These are phyloP conservation scores for Blastobasis lacticolella DNA, from an alignment of 2,888 invertebrate species.

Conservation along the genomic window DNA sequence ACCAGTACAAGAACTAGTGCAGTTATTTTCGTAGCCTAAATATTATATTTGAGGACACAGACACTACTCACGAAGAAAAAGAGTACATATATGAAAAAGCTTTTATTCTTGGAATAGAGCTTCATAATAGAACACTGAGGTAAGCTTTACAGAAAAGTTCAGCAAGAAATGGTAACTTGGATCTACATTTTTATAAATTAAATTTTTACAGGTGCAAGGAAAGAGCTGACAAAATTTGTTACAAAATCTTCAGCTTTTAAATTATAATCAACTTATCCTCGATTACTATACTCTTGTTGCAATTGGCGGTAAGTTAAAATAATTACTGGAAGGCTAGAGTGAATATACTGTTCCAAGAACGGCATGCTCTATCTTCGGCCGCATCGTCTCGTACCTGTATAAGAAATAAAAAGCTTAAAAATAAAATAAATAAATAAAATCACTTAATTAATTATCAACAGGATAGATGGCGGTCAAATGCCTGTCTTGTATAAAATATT, in stretches of 20 bases:
- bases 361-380: conserved; percentile 8
- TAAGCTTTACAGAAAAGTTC: conserved; percentile 13
- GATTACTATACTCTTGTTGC: conserved; percentile 22
- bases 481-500: no score
- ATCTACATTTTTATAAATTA: background rate
- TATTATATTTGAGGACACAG: no score
- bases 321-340: background rate
- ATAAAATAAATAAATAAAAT: no score
- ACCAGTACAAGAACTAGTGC: no score
- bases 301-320: conserved; percentile 17
- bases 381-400: no score
- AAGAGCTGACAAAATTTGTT: conserved; percentile 3
- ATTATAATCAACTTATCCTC: conserved; percentile 26
- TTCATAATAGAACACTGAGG: conserved; percentile 38
- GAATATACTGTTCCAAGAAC: conserved; percentile 5
- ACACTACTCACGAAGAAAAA: conserved; percentile 21
- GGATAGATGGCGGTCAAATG: no score
- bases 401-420: no score
- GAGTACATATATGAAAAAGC: conserved; percentile 32
- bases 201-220: conserved; percentile 27
- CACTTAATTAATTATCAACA: no score
- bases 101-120: conserved; percentile 35
- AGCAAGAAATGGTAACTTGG: background rate
- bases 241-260: conserved; percentile 26
- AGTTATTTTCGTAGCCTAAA: no score